Evolutionary conservation across 2,797 vertebrate genomes (phyloP).

Genomic region (Nyctibius grandis): DNA sequence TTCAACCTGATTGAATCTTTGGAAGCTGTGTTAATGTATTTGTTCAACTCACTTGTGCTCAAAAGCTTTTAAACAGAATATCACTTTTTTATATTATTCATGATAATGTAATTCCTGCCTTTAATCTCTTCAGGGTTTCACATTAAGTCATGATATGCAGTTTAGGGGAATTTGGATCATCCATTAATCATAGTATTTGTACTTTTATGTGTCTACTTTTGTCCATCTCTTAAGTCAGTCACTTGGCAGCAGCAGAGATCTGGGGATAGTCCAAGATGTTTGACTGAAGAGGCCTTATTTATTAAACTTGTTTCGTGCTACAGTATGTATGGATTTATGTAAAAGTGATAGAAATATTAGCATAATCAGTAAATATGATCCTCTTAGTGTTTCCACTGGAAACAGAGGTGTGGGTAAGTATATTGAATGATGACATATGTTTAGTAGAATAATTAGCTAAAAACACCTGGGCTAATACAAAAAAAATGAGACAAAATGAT

Average conservation of each 20-base stretch:
- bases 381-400: slow-evolving; percentile 11
- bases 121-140: slow-evolving; percentile 90
- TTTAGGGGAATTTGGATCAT: slow-evolving; percentile 85
- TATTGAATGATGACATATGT: not conserved
- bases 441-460: slow-evolving; percentile 13
- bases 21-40: slow-evolving; percentile 71
- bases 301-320: slow-evolving; percentile 81
- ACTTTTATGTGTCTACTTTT: slow-evolving; percentile 86
- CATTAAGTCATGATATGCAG: slow-evolving; percentile 89
- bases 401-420: not conserved
- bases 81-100: slow-evolving; percentile 75
- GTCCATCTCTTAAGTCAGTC: slow-evolving; percentile 93
- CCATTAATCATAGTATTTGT: slow-evolving; percentile 88
- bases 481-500: not conserved
- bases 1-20: slow-evolving; percentile 73
- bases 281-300: slow-evolving; percentile 85
- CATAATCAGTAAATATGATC: slow-evolving; percentile 34
- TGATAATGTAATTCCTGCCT: slow-evolving; percentile 74
- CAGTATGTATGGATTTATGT: slow-evolving; percentile 84
- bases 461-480: not conserved
- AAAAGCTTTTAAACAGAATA: slow-evolving; percentile 76
- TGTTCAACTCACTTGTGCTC: slow-evolving; percentile 71
- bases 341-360: slow-evolving; percentile 75
- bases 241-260: slow-evolving; percentile 83
- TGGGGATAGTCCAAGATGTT: slow-evolving; percentile 74